phyloP scores from a whole-genome alignment of 2,888 invertebrate species.

The Deroplatys truncata region DNA sequence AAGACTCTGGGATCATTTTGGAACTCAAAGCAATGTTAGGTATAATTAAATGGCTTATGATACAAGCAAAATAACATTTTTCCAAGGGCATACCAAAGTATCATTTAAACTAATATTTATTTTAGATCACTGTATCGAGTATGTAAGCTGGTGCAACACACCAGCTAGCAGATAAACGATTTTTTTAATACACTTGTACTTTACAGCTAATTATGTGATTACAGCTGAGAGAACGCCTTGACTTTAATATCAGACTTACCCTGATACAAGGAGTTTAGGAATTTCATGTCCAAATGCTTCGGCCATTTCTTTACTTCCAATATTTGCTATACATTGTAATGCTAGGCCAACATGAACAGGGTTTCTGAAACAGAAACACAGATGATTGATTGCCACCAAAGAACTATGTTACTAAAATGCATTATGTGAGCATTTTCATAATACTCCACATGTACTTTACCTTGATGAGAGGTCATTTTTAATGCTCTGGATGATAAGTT shows the following conservation, averaged over 20 bases:
- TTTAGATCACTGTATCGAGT: too few species aligned
- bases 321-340: constrained; percentile 98
- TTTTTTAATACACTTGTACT: too few species aligned
- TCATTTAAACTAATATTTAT: too few species aligned
- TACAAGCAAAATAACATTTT: too few species aligned
- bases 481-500: constrained; percentile 97
- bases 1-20: too few species aligned
- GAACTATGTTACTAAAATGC: background rate
- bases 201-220: too few species aligned
- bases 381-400: background rate
- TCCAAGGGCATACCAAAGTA: too few species aligned
- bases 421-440: background rate
- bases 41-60: too few species aligned
- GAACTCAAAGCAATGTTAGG: too few species aligned
- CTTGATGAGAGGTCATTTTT: constrained; percentile 95
- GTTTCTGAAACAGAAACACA: constrained; percentile 53
- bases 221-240: too few species aligned
- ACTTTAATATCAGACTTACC: constrained; percentile 51
- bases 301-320: constrained; percentile 99
- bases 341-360: constrained; percentile 98
- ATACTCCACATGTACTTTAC: constrained; percentile 29
- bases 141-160: too few species aligned
- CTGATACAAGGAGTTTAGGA: constrained; percentile 96
- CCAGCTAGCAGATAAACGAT: too few species aligned
- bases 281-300: constrained; percentile 98